Evolutionary conservation across 2,888 invertebrate genomes (phyloP), one percentile per base, ranked within the genome.

Genomic region (Oegoconia quadripuncta): DNA sequence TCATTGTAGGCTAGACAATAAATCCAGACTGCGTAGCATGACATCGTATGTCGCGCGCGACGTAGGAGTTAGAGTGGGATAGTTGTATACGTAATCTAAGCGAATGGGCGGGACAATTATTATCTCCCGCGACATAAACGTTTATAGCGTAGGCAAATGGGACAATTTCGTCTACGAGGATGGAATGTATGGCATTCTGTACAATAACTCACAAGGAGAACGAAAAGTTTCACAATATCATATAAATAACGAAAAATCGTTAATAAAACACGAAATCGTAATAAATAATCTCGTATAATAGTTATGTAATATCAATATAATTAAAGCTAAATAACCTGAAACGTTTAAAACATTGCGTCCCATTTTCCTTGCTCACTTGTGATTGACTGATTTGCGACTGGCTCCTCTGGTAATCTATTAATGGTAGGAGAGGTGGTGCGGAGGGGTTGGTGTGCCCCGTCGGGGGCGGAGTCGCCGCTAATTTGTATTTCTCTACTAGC

Each of bases 381-480:
- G 43, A 61, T 46, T 46, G 74, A 74, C 27, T 34, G 34, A 23
- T n/a, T n/a, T 30, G 36, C 34, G 79, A 77, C 25, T 68, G 73
- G 34, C 68, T 76, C 35, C 66, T 59, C 27, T 74, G 70, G 44
- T 76, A 81, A 39, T 84, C 77, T 1, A 83, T 80, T 2, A 87
- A 55, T 1, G 84, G 86, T 37, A 75, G 50, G 3, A 69, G 66
- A 26, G 75, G 74, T 0, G 77, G 82, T 23, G 71, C 72, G 1
- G 84, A 83, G 2, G 67, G 81, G 54, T 86, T 78, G 0, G 86
- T 87, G 15, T 86, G 76, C 0, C 62, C 86, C 9, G 87, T 87
- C 8, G 72, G 77, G 3, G 86, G 87, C 1, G 87, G 83, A 17
- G 82, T 81, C 1, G 82, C 59, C 0, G 78, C 74, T 43, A 83